phyloP scores from a whole-genome alignment of 2,113 vertebrate genomes.

The Phalacrocorax aristotelis region DNA sequence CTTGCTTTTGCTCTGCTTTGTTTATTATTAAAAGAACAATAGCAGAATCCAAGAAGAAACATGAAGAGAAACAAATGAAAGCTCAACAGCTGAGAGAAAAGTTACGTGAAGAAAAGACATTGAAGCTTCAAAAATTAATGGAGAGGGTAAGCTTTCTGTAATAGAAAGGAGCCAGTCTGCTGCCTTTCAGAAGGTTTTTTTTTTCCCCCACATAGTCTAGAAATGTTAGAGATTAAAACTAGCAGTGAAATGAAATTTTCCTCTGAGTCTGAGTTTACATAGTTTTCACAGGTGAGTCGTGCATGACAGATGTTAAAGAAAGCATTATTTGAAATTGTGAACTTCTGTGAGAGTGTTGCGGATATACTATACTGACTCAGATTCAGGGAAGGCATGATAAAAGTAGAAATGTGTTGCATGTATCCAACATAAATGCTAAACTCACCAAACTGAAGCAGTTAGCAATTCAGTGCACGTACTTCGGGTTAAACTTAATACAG shows the following conservation, averaged over 20 bases:
- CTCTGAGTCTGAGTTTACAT: not conserved
- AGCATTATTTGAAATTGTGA: not conserved
- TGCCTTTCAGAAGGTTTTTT: not conserved
- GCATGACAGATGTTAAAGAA: not conserved
- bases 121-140: constrained; percentile 96
- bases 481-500: not conserved
- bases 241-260: not conserved
- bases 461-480: not conserved
- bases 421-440: not conserved
- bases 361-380: not conserved
- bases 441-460: not conserved
- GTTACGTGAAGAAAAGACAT: constrained; percentile 93
- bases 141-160: constrained; percentile 85
- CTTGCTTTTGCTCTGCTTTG: constrained; percentile 9
- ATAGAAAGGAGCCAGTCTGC: not conserved
- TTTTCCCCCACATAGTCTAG: not conserved
- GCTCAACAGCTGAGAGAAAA: constrained; percentile 97
- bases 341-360: not conserved
- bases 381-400: too few species aligned
- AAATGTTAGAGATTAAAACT: not conserved
- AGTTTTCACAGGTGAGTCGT: not conserved
- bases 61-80: constrained; percentile 99
- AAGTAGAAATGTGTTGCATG: not conserved
- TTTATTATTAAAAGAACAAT: constrained; percentile 87
- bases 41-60: constrained; percentile 99